Evolutionary conservation across 2,797 vertebrate genomes (phyloP).

Genomic region (Sardinella longiceps): DNA sequence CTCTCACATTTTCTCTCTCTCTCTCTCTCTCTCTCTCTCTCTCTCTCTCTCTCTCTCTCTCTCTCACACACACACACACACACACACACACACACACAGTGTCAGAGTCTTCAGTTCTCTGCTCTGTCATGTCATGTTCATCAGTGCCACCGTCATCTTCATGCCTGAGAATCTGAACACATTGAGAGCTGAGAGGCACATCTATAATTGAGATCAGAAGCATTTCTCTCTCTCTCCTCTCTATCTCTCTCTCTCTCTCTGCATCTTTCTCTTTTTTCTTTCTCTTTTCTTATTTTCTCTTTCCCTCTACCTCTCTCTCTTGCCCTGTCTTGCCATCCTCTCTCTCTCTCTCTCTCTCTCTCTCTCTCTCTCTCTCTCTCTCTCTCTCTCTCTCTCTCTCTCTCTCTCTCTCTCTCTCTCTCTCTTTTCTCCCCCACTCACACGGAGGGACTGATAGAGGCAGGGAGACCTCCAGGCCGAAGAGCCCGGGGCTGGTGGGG

Average conservation of each 20-base stretch:
- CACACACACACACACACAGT: no score
- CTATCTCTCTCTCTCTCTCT: background rate
- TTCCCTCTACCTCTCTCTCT: background rate
- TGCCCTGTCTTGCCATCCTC: background rate
- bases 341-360: background rate
- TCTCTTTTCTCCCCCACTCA: constrained; percentile 44
- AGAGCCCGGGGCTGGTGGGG: constrained; percentile 50
- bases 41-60: no score
- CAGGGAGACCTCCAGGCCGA: constrained; percentile 8
- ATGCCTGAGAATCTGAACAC: constrained; percentile 46
- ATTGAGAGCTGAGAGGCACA: background rate
- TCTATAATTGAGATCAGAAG: constrained; percentile 26
- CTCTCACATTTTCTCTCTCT: no score
- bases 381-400: constrained; percentile 25
- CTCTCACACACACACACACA: no score
- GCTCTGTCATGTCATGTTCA: constrained; percentile 20
- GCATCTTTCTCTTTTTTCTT: background rate
- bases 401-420: constrained; percentile 22
- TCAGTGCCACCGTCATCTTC: constrained; percentile 50
- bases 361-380: background rate
- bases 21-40: background rate
- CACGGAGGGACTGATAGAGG: constrained; percentile 53
- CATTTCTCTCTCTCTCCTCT: background rate
- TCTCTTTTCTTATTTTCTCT: background rate
- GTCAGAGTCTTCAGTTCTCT: background rate